Evolutionary conservation across 1,140 invertebrate species (phyloP), one percentile per base, ranked within the genome.

Genomic region (Leucophenga varia): DNA sequence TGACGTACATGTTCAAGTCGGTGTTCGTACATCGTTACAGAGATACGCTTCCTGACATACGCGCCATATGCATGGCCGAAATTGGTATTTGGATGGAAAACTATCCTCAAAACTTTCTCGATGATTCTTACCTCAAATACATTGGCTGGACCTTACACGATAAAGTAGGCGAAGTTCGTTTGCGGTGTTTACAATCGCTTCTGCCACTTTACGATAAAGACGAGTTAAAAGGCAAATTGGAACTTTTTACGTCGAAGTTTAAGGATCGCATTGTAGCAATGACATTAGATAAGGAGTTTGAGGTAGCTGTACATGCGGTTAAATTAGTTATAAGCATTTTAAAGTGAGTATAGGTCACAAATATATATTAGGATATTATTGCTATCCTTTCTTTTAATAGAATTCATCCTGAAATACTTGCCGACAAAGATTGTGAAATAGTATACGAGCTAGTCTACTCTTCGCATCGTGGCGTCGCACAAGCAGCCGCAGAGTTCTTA

Each of bases 1-100:
- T 99, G 14, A 97, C 93, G 0, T 99, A 98, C 69, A 95, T 99
- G 86, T 99, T 99, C 76, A 99, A 99, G 77, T 97, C 95, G 14
- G 96, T 99, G 1, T 99, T 99, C 77, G 96, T 99, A 10, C 97
- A 99, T 79, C 82, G 97, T 61, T 98, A 98, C 76, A 55, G 97
- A 57, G 97, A 99, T 74, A 96, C 93, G 0, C 78, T 98, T 47
- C 93, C 96, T 1, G 97, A 99, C 78, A 98, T 99, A 40, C 77
- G 97, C 48, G 88, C 92, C 1, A 98, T 99, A 65, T 98, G 96
- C 64, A 98, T 99, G 92, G 86, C 89, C 19, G 97, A 99, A 80
- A 97, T 99, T 64, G 97, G 97, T 8, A 87, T 95, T 37, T 99
- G 97, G 97, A 99, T 99, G 95, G 93, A 94, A 67, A 95, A 95